Evolutionary conservation across 2,113 vertebrate genomes (phyloP).

Genomic region (Burhinus oedicnemus): DNA sequence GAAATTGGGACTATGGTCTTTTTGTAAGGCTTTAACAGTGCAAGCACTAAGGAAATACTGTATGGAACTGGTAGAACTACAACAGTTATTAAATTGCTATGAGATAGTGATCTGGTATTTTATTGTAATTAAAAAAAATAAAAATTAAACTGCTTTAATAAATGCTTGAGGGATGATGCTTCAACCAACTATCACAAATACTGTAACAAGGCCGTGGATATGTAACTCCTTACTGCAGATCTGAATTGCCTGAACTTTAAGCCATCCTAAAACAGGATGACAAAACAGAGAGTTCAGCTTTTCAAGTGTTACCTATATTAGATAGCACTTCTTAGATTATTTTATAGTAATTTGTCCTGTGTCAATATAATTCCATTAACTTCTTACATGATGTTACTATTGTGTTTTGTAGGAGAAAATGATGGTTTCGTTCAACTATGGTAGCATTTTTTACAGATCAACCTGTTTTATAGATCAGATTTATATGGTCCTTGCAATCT

Average conservation of each 20-base stretch:
- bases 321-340: neutral
- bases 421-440: neutral
- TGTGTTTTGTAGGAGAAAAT: neutral
- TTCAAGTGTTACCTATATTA: neutral
- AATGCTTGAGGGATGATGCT: neutral
- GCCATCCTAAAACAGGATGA: neutral
- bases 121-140: neutral
- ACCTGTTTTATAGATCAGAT: neutral
- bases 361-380: neutral
- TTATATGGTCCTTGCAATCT: neutral
- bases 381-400: neutral
- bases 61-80: neutral
- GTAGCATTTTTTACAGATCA: neutral
- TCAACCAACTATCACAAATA: neutral
- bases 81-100: neutral
- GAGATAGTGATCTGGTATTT: neutral
- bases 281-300: neutral
- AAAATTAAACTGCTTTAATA: neutral
- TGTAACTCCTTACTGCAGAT: neutral
- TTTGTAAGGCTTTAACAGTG: neutral
- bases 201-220: neutral
- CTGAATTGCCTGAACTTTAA: neutral
- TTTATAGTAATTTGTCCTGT: neutral
- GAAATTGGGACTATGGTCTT: neutral
- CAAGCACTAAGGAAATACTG: neutral